Evolutionary conservation across 2,888 invertebrate species (phyloP), one percentile per base, ranked within the genome.

Genomic region (Venustoraphidia nigricollis): DNA sequence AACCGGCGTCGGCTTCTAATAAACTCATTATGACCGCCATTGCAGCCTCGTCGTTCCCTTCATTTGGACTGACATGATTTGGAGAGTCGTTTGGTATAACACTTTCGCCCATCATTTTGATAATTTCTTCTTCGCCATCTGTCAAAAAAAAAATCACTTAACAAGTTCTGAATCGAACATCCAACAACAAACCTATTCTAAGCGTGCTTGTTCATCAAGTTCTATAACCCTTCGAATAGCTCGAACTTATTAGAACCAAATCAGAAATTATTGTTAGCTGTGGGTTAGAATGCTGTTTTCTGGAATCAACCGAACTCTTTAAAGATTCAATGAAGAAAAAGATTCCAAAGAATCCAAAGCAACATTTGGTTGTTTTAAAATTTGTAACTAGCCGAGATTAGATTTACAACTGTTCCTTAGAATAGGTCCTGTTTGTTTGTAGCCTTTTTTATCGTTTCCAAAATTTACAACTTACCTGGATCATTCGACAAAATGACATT

Each of bases 1-100:
- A 74, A 0, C 90, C 91, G 0, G 89, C 89, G 62, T 91, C 91
- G 0, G 89, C 90, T 64, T 91, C 91, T 41, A 91, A 67, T 27
- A 91, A 74, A 62, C 86, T 89, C 90, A 91, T 90, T 56, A 91
- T 88, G 54, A 90, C 89, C 1, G 90, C 88, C 88, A 91, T 90
- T 6, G 89, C 87, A 3, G 90, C 89, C 61, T 91, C 91, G 57
- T 90, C 88, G 61, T 85, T 87, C 39, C 84, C 86, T 59, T 87
- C 85, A 41, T 75, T 72, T 1, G 72, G 66, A 5, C 62, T 58
- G 41, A 56, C 61, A 49, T 58, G 66, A 52, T 66, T 68, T 9
- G 70, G 64, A 9, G 69, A 69, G 59, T 69, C 66, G 27, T 27
- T 27, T 53, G 63, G 67, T 45, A 63, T 64, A 17, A 69, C 68